Evolutionary conservation across 2,113 vertebrate species (phyloP).

Genomic region (Regulus satrapa): DNA sequence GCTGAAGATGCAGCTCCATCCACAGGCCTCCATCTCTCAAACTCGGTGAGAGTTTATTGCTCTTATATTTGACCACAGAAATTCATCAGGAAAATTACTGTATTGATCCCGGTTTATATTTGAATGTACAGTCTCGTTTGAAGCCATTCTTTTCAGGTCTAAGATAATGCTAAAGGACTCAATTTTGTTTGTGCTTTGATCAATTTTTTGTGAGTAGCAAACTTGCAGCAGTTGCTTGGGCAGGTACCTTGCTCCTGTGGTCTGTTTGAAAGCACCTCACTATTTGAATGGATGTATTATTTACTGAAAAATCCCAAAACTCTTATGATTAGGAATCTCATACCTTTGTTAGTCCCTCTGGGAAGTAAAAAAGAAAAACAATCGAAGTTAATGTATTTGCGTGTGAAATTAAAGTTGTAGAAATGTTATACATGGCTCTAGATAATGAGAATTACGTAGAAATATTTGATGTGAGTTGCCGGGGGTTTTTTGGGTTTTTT

Average conservation of each 20-base stretch:
- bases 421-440: background rate
- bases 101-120: background rate
- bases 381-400: background rate
- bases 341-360: no score
- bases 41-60: background rate
- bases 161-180: background rate
- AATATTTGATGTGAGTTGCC: background rate
- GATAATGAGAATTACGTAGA: background rate
- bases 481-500: no score
- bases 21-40: background rate
- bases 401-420: background rate
- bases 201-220: background rate
- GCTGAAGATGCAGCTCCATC: background rate
- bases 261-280: background rate
- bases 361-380: background rate
- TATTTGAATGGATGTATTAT: background rate
- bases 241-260: no score
- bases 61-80: background rate
- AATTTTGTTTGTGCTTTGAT: background rate
- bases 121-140: background rate
- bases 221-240: background rate
- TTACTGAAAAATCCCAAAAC: background rate
- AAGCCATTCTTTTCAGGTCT: background rate
- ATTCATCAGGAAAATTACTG: background rate
- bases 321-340: background rate